These are phyloP conservation scores for Protonibea diacanthus DNA, from an alignment of 2,797 vertebrate species.

Conservation along the genomic window DNA sequence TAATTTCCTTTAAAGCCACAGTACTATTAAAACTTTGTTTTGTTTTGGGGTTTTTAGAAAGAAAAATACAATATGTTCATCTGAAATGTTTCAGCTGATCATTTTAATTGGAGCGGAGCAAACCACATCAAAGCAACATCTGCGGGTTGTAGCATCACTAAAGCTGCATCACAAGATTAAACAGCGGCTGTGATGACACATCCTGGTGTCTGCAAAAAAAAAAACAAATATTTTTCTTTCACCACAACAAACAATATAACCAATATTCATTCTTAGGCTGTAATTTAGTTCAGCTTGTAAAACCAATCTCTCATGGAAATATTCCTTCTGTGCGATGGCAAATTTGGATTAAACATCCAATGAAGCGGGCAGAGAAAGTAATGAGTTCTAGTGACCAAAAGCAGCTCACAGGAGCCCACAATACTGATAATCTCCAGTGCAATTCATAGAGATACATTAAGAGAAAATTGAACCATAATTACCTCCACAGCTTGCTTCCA, in stretches of 20 bases:
- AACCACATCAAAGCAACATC: conserved; percentile 42
- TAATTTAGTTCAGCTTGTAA: conserved; percentile 46
- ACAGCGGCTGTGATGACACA: conserved; percentile 1
- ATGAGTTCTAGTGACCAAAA: conserved; percentile 40
- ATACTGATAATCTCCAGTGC: conserved; percentile 24
- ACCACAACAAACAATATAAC: neutral
- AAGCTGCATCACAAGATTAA: conserved; percentile 27
- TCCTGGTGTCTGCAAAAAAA: conserved; percentile 11
- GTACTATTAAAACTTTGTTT: neutral
- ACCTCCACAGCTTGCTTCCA: conserved; percentile 2
- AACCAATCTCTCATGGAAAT: conserved; percentile 30
- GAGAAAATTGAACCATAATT: conserved; percentile 32
- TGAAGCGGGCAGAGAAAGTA: conserved; percentile 40
- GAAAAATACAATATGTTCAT: conserved; percentile 27
- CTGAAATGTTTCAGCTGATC: conserved; percentile 25
- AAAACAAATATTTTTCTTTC: conserved; percentile 1
- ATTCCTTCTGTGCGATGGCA: conserved; percentile 3
- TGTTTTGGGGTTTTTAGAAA: neutral
- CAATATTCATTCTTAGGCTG: conserved; percentile 40
- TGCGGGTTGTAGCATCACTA: conserved; percentile 20
- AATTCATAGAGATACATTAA: conserved; percentile 3
- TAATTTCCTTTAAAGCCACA: conserved; percentile 4
- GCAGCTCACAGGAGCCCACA: conserved; percentile 23
- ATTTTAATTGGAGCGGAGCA: conserved; percentile 26
- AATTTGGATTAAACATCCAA: conserved; percentile 53